phyloP scores from a whole-genome alignment of 2,888 invertebrate genomes.

The Mimachlamys varia region DNA sequence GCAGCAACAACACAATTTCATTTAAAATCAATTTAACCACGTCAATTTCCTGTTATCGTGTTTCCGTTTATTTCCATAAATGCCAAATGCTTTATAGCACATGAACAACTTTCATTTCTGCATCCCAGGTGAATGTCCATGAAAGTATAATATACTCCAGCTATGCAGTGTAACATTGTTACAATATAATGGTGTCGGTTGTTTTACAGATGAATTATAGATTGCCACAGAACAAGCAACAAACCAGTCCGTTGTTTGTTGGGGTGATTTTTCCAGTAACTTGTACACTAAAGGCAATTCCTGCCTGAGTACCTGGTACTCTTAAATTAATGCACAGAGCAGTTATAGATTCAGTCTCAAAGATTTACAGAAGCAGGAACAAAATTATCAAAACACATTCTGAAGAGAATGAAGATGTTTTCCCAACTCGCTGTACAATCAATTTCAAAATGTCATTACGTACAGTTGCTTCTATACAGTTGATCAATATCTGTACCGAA shows the following conservation, averaged over 20 bases:
- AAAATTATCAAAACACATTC: background rate
- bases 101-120: background rate
- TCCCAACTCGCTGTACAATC: background rate
- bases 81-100: background rate
- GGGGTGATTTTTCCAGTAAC: background rate
- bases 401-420: background rate
- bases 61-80: background rate
- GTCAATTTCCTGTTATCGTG: background rate
- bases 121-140: background rate
- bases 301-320: too few relatives aligned
- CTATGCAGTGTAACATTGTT: background rate
- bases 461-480: background rate
- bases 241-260: background rate
- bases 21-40: background rate
- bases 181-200: background rate
- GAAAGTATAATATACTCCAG: background rate
- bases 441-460: background rate
- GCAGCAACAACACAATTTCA: background rate
- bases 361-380: too few relatives aligned
- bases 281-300: too few relatives aligned
- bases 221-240: background rate
- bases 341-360: background rate
- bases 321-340: background rate
- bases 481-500: conserved; percentile 15
- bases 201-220: conserved; percentile 3